phyloP scores from a whole-genome alignment of 2,797 vertebrate genomes.

The Buceros bicornis region DNA sequence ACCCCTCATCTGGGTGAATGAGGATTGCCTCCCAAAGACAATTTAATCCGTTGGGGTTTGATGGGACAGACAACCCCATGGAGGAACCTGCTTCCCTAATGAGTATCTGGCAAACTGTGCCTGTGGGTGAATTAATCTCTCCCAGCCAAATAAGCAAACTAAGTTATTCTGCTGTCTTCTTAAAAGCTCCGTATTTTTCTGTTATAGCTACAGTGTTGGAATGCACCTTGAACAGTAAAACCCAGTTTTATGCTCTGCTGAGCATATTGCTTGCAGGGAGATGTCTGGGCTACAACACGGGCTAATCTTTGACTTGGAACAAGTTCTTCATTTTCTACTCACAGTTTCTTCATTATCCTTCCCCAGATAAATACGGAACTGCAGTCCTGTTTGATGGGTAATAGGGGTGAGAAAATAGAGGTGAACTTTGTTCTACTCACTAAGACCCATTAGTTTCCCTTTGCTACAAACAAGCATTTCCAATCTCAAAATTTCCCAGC shows the following conservation, averaged over 20 bases:
- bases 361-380: not conserved
- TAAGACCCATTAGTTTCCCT: not conserved
- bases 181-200: not conserved
- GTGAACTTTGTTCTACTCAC: not conserved
- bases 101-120: not conserved
- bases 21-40: not conserved
- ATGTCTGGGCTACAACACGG: not conserved
- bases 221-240: constrained; percentile 5
- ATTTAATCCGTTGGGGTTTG: not conserved
- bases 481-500: not conserved
- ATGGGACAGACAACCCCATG: not conserved
- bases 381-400: not conserved
- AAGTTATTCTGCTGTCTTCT: not conserved
- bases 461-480: not conserved
- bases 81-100: not conserved
- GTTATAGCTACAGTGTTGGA: not conserved
- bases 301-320: constrained; percentile 44
- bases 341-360: constrained; percentile 5
- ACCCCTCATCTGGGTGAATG: not conserved
- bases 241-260: constrained; percentile 28
- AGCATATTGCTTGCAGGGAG: constrained; percentile 11
- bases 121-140: not conserved
- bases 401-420: not conserved
- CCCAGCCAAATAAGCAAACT: not conserved
- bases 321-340: constrained; percentile 30